Evolutionary conservation across 2,797 vertebrate genomes (phyloP).

Genomic region (Pipistrellus nathusii): DNA sequence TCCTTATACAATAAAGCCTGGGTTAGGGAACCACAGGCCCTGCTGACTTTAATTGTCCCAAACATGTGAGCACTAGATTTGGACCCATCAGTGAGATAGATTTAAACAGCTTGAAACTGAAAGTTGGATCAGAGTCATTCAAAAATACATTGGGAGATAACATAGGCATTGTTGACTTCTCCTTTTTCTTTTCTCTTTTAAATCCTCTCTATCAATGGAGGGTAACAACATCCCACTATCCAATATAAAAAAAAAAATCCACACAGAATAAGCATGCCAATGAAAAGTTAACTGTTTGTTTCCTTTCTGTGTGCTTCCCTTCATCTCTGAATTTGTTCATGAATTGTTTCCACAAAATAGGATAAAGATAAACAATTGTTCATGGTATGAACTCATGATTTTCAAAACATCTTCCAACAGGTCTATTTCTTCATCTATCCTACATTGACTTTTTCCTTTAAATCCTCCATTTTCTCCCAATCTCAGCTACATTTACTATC

Average conservation of each 20-base stretch:
- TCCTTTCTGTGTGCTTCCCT: slow-evolving; percentile 29
- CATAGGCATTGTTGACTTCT: slow-evolving; percentile 44
- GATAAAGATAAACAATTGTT: slow-evolving; percentile 40
- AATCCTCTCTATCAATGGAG: slow-evolving; percentile 58
- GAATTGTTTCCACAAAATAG: slow-evolving; percentile 32
- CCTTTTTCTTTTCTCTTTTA: slow-evolving; percentile 16
- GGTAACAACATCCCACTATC: slow-evolving; percentile 20
- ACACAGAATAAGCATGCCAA: not conserved
- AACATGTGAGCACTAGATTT: slow-evolving; percentile 83
- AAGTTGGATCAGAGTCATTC: slow-evolving; percentile 82
- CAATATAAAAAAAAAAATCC: not conserved
- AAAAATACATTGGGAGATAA: slow-evolving; percentile 81
- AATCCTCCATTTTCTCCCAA: slow-evolving; percentile 46
- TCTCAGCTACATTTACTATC: slow-evolving; percentile 45
- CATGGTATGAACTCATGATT: not conserved
- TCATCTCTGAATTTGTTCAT: slow-evolving; percentile 9
- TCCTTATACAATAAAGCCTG: slow-evolving; percentile 68
- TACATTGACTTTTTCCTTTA: slow-evolving; percentile 68
- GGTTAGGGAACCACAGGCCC: slow-evolving; percentile 79
- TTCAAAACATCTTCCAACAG: slow-evolving; percentile 44
- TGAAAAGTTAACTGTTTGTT: slow-evolving; percentile 70
- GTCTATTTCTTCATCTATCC: slow-evolving; percentile 54
- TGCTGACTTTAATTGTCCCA: slow-evolving; percentile 84
- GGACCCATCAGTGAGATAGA: slow-evolving; percentile 84
- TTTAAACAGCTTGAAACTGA: slow-evolving; percentile 84